Percentiles rank a stretch among this genome's conserved stretches.
These are phyloP conservation scores for Bedellia somnulentella DNA, from an alignment of 2,888 invertebrate genomes.

Conservation along the genomic window DNA sequence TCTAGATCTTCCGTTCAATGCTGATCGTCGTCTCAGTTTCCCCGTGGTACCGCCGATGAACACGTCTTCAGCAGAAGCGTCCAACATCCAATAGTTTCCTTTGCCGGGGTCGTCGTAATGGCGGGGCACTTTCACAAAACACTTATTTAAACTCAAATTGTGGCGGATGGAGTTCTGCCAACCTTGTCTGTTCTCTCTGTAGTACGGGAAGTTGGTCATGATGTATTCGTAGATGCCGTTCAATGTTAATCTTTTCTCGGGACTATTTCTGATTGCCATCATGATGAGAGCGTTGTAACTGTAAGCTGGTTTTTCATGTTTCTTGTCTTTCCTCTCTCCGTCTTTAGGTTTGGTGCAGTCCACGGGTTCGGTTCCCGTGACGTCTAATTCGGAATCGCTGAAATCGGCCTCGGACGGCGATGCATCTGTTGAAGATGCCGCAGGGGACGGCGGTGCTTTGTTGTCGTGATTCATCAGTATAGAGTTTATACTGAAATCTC, in stretches of 20 bases:
- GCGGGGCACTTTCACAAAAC: constrained; percentile 88
- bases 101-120: constrained; percentile 95
- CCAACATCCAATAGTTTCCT: constrained; percentile 96
- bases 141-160: constrained; percentile 90
- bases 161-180: constrained; percentile 96
- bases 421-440: constrained; percentile 35
- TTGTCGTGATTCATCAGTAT: constrained; percentile 66
- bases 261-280: constrained; percentile 91
- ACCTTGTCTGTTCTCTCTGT: constrained; percentile 89
- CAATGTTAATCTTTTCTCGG: constrained; percentile 81
- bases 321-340: constrained; percentile 42
- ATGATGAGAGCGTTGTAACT: constrained; percentile 94
- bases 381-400: constrained; percentile 73
- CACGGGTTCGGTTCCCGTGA: constrained; percentile 74
- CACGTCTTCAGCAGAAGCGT: constrained; percentile 88
- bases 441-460: constrained; percentile 43
- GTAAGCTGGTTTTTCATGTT: constrained; percentile 85
- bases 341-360: constrained; percentile 66
- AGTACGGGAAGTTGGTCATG: constrained; percentile 91
- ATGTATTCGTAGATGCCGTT: constrained; percentile 94
- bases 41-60: constrained; percentile 93
- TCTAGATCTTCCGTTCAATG: constrained; percentile 84
- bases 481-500: constrained; percentile 80
- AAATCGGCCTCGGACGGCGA: constrained; percentile 40
- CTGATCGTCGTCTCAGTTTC: constrained; percentile 87